These are phyloP conservation scores for Glandiceps talaboti DNA, from an alignment of 53 echinoderm and acorn worm genomes.

Conservation along the genomic window DNA sequence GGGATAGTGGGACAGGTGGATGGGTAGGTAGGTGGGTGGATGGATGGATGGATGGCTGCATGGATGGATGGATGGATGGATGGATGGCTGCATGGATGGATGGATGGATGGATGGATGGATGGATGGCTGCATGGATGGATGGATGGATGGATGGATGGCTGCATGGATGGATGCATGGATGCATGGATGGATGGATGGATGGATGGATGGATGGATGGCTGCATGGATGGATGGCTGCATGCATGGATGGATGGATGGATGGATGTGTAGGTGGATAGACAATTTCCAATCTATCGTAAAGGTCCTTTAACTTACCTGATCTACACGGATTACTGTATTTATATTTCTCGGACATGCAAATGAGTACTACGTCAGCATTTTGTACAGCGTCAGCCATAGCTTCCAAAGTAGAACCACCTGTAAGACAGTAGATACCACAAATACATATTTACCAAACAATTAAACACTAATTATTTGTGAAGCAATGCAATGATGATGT, in stretches of 20 bases:
- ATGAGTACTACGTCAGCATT: slow-evolving; percentile 47
- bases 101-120: neutral
- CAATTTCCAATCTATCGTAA: neutral
- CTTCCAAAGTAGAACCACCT: slow-evolving; percentile 52
- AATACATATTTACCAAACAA: too few relatives aligned
- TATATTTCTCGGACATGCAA: slow-evolving; percentile 67
- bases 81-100: neutral
- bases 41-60: neutral
- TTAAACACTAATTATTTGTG: too few relatives aligned
- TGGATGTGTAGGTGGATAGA: too few relatives aligned
- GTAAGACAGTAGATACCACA: too few relatives aligned
- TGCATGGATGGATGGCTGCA: neutral
- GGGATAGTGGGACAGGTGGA: neutral
- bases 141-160: neutral
- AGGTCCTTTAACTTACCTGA: slow-evolving; percentile 27
- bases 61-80: too few relatives aligned
- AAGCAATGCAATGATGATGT: too few relatives aligned
- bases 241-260: neutral
- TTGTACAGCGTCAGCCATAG: slow-evolving; percentile 64
- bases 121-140: neutral
- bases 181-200: neutral
- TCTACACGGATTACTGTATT: slow-evolving; percentile 45
- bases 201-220: neutral
- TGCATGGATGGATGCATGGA: neutral
- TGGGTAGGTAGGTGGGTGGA: too few relatives aligned